Evolutionary conservation across 2,113 vertebrate species (phyloP).

Genomic region (Caracal caracal): DNA sequence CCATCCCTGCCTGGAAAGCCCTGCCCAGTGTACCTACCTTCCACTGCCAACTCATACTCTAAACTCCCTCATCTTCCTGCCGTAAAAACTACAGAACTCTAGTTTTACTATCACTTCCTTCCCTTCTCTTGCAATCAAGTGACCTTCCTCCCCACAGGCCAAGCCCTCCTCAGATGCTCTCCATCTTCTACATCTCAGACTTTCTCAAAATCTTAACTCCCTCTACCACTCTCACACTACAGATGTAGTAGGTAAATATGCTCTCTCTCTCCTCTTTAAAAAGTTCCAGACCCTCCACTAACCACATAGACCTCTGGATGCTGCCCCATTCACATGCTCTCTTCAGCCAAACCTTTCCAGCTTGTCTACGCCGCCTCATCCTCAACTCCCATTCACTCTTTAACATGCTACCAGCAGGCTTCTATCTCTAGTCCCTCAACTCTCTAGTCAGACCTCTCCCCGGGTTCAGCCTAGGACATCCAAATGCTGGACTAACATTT

Average conservation of each 20-base stretch:
- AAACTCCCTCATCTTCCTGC: background rate
- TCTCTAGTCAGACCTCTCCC: background rate
- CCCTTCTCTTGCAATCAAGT: background rate
- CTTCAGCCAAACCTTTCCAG: background rate
- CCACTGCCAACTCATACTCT: background rate
- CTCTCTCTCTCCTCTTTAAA: background rate
- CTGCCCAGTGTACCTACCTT: no score
- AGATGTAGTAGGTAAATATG: background rate
- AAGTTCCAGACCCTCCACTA: background rate
- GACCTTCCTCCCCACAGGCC: background rate
- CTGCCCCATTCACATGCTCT: background rate
- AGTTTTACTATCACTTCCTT: background rate
- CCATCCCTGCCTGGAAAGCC: background rate
- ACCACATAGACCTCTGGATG: background rate
- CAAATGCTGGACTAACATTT: background rate
- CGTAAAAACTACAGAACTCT: background rate
- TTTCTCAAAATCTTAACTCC: background rate
- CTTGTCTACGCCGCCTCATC: background rate
- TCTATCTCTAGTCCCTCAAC: background rate
- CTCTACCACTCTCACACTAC: background rate
- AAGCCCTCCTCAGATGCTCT: background rate
- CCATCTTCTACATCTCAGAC: background rate
- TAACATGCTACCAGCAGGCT: background rate
- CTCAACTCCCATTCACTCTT: background rate
- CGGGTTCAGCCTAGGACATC: background rate